Evolutionary conservation across 2,797 vertebrate genomes (phyloP).

Genomic region (Sebastes taczanowskii): DNA sequence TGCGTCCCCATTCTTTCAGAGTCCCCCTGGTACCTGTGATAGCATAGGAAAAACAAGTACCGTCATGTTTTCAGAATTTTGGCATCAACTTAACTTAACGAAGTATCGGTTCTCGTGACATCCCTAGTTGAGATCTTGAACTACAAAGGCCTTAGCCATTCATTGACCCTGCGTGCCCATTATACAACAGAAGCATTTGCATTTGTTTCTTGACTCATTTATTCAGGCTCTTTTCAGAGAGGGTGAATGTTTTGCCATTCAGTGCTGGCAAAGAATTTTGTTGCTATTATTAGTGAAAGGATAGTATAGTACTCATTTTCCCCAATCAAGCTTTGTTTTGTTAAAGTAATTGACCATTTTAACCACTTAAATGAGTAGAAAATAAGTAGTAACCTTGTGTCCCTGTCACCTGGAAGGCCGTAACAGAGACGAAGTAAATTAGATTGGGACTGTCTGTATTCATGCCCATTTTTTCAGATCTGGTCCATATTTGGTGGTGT

Average conservation of each 20-base stretch:
- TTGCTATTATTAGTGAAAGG: neutral
- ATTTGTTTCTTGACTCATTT: neutral
- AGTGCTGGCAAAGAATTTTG: neutral
- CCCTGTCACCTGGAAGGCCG: neutral
- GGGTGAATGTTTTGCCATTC: neutral
- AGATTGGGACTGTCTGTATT: neutral
- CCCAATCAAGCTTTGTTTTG: neutral
- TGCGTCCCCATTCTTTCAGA: too few species aligned
- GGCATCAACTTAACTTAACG: too few species aligned
- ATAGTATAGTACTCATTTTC: neutral
- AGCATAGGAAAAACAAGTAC: too few species aligned
- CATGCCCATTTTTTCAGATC: constrained; percentile 15
- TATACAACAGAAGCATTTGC: neutral
- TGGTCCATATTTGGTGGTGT: neutral
- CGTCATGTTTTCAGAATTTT: too few species aligned
- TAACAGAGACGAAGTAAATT: neutral
- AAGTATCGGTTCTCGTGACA: too few species aligned
- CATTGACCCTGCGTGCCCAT: neutral
- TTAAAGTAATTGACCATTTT: neutral
- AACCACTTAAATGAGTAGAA: neutral
- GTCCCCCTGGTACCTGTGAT: too few species aligned
- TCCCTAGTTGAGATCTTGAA: neutral
- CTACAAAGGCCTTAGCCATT: neutral
- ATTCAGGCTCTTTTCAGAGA: neutral
- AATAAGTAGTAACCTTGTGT: neutral